Conservation (phyloP, 1,140 invertebrate species). For the Drosophila erecta region DNA sequence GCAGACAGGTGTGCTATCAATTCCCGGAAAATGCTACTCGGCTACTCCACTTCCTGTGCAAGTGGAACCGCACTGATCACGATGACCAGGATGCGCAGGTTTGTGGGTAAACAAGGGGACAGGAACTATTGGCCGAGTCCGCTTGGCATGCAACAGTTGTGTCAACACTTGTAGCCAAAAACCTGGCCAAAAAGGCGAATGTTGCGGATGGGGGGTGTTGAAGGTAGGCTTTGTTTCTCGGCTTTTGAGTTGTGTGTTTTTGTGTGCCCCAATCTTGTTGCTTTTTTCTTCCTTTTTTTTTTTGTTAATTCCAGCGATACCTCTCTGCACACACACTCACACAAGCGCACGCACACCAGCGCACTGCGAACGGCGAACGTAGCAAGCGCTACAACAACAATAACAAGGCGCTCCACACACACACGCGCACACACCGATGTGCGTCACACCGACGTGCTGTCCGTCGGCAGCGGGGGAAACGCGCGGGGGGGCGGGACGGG, state of each 20-base stretch:
- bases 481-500: constrained; percentile 22
- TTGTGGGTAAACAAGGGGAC: constrained; percentile 16
- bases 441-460: constrained; percentile 31
- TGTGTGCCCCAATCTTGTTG: constrained; percentile 3
- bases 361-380: constrained; percentile 33
- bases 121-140: background rate
- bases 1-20: background rate
- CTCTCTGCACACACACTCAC: constrained; percentile 37
- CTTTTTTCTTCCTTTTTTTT: constrained; percentile 17
- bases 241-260: background rate
- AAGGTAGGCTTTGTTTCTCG: constrained; percentile 1
- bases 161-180: background rate
- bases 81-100: background rate
- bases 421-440: constrained; percentile 32
- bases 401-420: constrained; percentile 30
- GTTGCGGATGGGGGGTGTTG: background rate
- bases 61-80: background rate
- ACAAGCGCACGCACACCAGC: constrained; percentile 30
- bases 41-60: background rate
- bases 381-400: constrained; percentile 49
- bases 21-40: background rate
- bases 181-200: background rate
- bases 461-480: constrained; percentile 15
- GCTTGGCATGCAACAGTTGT: constrained; percentile 15
- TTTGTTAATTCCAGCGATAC: constrained; percentile 52